phyloP scores from a whole-genome alignment of 2,888 invertebrate genomes.

The Leptopilina myrica region DNA sequence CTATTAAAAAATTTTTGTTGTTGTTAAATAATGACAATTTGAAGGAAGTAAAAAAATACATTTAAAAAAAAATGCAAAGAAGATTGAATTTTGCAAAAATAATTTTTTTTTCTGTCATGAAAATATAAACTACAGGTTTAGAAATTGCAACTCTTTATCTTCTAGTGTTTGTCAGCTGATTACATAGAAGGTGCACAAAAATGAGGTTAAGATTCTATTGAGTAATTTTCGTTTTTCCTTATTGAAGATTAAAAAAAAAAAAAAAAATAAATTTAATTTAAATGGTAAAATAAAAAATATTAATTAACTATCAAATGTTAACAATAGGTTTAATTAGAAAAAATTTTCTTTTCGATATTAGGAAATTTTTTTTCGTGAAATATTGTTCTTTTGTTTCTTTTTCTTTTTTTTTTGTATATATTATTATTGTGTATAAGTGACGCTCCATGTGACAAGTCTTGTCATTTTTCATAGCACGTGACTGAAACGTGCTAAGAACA shows the following conservation, averaged over 20 bases:
- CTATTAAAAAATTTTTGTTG: too few species aligned
- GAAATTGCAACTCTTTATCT: background rate
- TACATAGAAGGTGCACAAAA: background rate
- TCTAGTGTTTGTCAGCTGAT: slow-evolving; percentile 10
- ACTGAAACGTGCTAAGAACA: slow-evolving; percentile 62
- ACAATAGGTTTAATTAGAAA: too few species aligned
- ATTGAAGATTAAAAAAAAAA: too few species aligned
- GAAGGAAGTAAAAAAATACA: too few species aligned
- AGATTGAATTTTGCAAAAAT: too few species aligned
- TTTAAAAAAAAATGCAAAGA: too few species aligned
- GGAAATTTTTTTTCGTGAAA: slow-evolving; percentile 44
- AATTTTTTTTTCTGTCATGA: too few species aligned
- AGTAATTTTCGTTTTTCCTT: background rate
- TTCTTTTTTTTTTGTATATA: slow-evolving; percentile 42
- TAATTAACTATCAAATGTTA: too few species aligned
- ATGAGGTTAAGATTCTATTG: slow-evolving; percentile 1
- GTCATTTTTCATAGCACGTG: slow-evolving; percentile 61
- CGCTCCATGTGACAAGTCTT: slow-evolving; percentile 57
- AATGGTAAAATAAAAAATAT: slow-evolving; percentile 44
- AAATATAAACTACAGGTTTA: background rate
- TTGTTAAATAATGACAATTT: too few species aligned
- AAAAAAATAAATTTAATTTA: slow-evolving; percentile 38
- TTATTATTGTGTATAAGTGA: slow-evolving; percentile 42
- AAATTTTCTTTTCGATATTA: too few species aligned
- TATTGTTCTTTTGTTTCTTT: slow-evolving; percentile 57